Evolutionary conservation across 2,113 vertebrate species (phyloP), one percentile per base, ranked within the genome.

Genomic region (Xiphophorus maculatus): DNA sequence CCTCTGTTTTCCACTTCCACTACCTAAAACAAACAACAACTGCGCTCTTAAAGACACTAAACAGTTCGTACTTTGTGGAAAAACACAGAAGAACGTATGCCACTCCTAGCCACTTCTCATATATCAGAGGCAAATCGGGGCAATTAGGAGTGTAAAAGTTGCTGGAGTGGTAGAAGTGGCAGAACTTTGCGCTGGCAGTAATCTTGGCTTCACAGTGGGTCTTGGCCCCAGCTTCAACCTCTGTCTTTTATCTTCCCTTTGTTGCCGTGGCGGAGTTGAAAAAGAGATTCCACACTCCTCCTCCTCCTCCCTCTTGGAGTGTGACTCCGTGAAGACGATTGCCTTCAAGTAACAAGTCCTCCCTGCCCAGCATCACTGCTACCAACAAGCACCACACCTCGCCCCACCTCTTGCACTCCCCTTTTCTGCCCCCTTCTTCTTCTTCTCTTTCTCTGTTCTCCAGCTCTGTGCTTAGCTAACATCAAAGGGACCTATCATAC

Each of bases 401-500:
- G 9, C 80, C 65, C 77, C 79, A 80, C 94, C 94, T 95, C 95
- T 94, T 9, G 14, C 65, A 94, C 94, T 92, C 94, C 94, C 80
- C 69, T 71, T 28, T 54, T 92, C 95, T 33, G 33, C 33, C 33
- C 1, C 1, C 7, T 95, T 68, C 44, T 48, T 48, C 94, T 91
- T 94, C 95, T 35, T 35, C 35, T 48, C 19, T 94, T 94, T 95
- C 95, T 95, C 95, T 96, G 94, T 95, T 96, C 96, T 96, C 95
- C 91, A 89, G 95, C 96, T 96, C 95, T 95, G 88, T 96, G 96
- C 96, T 97, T 96, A 96, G 95, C 96, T 96, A 96, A 97, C 97
- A 97, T 99, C 97, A 99, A 99, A 99, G 96, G 95, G 94, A 95
- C 95, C 95, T 95, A 96, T 96, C 96, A 95, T 95, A 97, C 96